A percentile compares a stretch with the other conserved stretches of the same genome.
Conservation (phyloP, 2,888 invertebrate species). For the Leptarthrus brevirostris region DNA sequence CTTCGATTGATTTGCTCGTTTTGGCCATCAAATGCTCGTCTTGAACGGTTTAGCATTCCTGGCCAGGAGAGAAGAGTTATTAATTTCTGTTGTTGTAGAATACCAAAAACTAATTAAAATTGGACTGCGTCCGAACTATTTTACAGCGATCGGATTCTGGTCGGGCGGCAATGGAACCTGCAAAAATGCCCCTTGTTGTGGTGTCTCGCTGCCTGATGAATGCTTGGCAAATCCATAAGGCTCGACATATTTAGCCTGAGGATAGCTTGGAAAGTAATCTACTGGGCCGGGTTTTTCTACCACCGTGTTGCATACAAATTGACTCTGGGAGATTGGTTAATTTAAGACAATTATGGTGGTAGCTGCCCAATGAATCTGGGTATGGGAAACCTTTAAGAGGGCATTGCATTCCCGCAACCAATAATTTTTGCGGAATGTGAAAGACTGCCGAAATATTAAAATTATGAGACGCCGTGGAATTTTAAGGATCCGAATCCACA, state of each 20-base stretch:
- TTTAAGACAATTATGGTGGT: slow-evolving; percentile 49
- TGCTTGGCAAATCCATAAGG: slow-evolving; percentile 63
- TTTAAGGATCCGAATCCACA: slow-evolving; percentile 41
- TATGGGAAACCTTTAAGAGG: background rate
- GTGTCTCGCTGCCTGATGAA: slow-evolving; percentile 27
- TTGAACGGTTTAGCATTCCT: slow-evolving; percentile 1
- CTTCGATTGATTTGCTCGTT: slow-evolving; percentile 37
- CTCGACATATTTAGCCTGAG: slow-evolving; percentile 64
- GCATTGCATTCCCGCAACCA: slow-evolving; percentile 30
- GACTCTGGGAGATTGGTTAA: slow-evolving; percentile 48
- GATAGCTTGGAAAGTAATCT: slow-evolving; percentile 58
- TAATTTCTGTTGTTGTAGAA: slow-evolving; percentile 53
- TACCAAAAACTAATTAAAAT: slow-evolving; percentile 55
- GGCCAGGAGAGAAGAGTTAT: slow-evolving; percentile 48
- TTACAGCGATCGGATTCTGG: slow-evolving; percentile 52
- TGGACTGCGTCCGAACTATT: slow-evolving; percentile 51
- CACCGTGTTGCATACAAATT: slow-evolving; percentile 48
- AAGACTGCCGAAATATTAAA: slow-evolving; percentile 47
- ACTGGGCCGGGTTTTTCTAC: slow-evolving; percentile 48
- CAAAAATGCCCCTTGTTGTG: background rate
- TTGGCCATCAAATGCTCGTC: slow-evolving; percentile 43
- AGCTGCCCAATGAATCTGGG: slow-evolving; percentile 19
- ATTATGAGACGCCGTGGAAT: slow-evolving; percentile 43
- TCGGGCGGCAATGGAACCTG: background rate
- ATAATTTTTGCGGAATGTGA: slow-evolving; percentile 46